These are phyloP conservation scores for Entomobrya proxima DNA, from an alignment of 2,888 invertebrate genomes.

Conservation along the genomic window DNA sequence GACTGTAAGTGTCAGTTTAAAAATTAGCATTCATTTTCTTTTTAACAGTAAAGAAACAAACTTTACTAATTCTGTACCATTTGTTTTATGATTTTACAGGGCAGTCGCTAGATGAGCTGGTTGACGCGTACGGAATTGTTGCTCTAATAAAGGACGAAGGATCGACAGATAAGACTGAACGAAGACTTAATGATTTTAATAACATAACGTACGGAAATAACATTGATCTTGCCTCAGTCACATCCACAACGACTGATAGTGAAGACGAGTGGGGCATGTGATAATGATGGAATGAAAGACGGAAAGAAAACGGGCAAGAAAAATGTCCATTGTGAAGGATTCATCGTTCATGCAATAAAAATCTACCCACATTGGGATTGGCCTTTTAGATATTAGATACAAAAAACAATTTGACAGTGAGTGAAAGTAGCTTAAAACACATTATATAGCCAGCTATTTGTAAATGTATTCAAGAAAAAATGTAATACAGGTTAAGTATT, in stretches of 20 bases:
- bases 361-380: not conserved
- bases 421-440: no score
- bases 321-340: not conserved
- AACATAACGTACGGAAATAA: slow-evolving; percentile 41
- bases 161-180: slow-evolving; percentile 56
- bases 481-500: no score
- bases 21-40: not conserved
- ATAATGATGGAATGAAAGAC: no score
- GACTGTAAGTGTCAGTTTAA: slow-evolving; percentile 68
- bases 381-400: no score
- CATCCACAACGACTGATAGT: slow-evolving; percentile 64
- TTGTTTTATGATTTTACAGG: slow-evolving; percentile 46
- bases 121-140: slow-evolving; percentile 69
- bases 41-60: not conserved
- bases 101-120: slow-evolving; percentile 69
- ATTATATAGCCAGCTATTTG: no score
- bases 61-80: not conserved
- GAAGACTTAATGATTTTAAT: slow-evolving; percentile 59
- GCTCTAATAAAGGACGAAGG: slow-evolving; percentile 63
- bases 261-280: slow-evolving; percentile 66
- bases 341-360: slow-evolving; percentile 35
- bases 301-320: not conserved
- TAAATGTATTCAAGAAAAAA: no score
- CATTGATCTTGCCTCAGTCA: slow-evolving; percentile 56
- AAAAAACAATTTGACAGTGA: no score